A percentile compares a stretch with the other conserved stretches of the same genome.
Conservation (phyloP, 2,113 vertebrate species). For the Calidris pugnax region DNA sequence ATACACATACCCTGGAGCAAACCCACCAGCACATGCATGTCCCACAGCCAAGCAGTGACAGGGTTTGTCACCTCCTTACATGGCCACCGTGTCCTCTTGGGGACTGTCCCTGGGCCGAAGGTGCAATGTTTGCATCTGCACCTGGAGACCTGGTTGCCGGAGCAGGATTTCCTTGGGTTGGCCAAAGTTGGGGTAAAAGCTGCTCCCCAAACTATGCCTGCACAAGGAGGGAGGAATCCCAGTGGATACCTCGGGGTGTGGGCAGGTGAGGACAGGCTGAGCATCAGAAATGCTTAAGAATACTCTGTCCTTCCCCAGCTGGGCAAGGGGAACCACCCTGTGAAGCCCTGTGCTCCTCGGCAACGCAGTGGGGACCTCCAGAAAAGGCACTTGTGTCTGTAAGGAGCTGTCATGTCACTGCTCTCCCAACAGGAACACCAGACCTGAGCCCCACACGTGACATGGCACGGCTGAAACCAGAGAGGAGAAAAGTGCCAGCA, state of each 20-base stretch:
- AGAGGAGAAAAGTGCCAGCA: background rate
- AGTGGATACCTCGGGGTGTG: background rate
- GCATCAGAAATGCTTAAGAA: background rate
- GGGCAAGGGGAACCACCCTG: accelerated
- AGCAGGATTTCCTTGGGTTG: background rate
- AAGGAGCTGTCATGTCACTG: background rate
- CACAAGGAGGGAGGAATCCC: background rate
- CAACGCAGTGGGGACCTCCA: background rate
- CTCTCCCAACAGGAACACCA: accelerated
- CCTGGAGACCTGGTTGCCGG: accelerated
- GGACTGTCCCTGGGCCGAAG: background rate
- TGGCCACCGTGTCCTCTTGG: accelerated
- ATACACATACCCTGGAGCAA: background rate
- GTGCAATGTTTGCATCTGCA: accelerated
- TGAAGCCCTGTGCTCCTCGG: background rate
- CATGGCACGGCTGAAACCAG: background rate
- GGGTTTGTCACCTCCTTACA: background rate
- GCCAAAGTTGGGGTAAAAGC: background rate
- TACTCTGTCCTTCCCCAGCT: background rate
- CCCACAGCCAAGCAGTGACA: background rate
- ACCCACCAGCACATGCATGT: background rate
- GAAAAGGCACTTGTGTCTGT: slow-evolving; percentile 35
- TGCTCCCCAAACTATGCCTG: background rate
- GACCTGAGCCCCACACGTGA: accelerated
- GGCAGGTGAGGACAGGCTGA: background rate